Base-by-base conservation (phyloP, 2,113 vertebrate species). In the Pterocles burchelli region DNA sequence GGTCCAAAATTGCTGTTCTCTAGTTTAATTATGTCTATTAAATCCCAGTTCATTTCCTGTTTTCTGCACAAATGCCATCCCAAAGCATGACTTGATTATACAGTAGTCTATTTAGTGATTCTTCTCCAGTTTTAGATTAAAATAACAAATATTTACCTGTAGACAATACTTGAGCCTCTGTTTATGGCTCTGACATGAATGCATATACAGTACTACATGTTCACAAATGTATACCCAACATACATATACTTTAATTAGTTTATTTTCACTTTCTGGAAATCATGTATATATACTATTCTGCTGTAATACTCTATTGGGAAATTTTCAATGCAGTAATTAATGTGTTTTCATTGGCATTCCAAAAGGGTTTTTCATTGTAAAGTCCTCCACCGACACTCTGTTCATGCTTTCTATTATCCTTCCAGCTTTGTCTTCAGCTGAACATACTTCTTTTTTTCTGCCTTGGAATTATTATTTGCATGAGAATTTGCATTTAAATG, bases 401-500 rank as follows among this genome's bases (percentile, higher is more conserved):
- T 75, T 97, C 89, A 94, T 74, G 61, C 79, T 95, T 97, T 80
- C 95, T 94, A 94, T 97, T 97, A 97, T 96, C 65, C 86, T 54
- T 90, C 57, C 36, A 91, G 95, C 91, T 97, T 98, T 98, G 97
- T 98, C 97, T 97, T 96, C 94, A 86, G 82, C 91, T 95, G 90
- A 97, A 95, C 71, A 94, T 82, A 91, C 80, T 95, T 67, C 29
- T 88, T 78, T 86, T 90, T 92, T 88, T 17, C 38, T 95, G 41
- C 79, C 72, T 96, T 95, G 85, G 93, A 95, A 95, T 95, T 93
- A 97, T 95, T 97, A 97, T 98, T 98, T 98, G 95, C 95, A 97
- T 95, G 94, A 96, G 73, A 77, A 98, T 98, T 98, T 98, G 96
- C 97, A 98, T 98, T 98, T 98, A 98, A 98, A 98, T 98, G 87